Evolutionary conservation across 2,888 invertebrate genomes (phyloP), one percentile per base, ranked within the genome.

Genomic region (Luffia ferchaultella): DNA sequence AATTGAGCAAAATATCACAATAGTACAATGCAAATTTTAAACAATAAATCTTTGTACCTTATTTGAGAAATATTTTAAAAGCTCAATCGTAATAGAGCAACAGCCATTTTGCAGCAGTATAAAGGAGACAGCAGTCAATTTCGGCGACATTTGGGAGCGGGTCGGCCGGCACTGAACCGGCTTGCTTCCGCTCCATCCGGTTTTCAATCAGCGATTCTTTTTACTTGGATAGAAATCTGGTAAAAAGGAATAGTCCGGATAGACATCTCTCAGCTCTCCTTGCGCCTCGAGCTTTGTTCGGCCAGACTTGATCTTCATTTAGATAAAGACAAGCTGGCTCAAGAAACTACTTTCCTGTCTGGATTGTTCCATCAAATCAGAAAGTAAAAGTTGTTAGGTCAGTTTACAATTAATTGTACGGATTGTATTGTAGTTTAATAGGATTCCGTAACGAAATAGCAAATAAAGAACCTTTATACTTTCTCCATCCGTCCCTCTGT

Each of bases 161-260:
- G 19, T 63, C 58, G 53, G 53, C 46, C 53, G 53, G 53, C 55
- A 53, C 48, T 63, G 65, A 68, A 65, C 64, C 63, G 61, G 60
- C 65, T 70, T 70, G 69, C 67, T 72, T 71, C 69, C 70, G 67
- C 68, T 69, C 64, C 70, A 70, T 70, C 68, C 68, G 67, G 58
- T 72, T 72, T 72, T 70, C 70, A 72, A 71, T 72, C 72, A 68
- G 64, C 56, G 60, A 46, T 50, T 49, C 18, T 18, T 18, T 42
- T 45, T 45, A 16, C 18, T 19, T 19, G 18, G 19, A 15, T 45
- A 19, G 19, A 18, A 45, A 20, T 45, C 45, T 30, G 30, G 30
- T 30, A 30, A 30, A 45, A 45, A 45, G 45, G 20, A 45, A 45
- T 45, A 45, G 19, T 19, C 45, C 19, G 19, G 20, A 45, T 45